Conservation (phyloP, 2,113 vertebrate species). For the Blennius ocellaris region DNA sequence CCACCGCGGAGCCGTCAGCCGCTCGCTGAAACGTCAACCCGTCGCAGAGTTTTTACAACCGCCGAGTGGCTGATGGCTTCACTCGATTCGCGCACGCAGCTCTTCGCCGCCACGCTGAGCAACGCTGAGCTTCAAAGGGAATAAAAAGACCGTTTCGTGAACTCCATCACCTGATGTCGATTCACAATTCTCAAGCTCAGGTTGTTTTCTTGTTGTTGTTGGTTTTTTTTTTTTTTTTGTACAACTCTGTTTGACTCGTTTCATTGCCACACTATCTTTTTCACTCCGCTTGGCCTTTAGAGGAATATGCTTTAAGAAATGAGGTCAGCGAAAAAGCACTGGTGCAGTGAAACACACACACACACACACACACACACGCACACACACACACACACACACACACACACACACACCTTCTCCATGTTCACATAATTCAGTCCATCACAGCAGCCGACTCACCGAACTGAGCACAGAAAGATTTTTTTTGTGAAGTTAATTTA, state of each 20-base stretch:
- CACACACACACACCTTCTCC: constrained; percentile 11
- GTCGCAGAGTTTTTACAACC: constrained; percentile 49
- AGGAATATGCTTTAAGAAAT: constrained; percentile 74
- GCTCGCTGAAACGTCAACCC: constrained; percentile 51
- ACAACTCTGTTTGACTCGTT: constrained; percentile 30
- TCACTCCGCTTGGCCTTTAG: constrained; percentile 55
- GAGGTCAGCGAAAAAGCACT: constrained; percentile 70
- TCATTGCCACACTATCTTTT: constrained; percentile 37
- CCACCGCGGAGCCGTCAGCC: constrained; percentile 58
- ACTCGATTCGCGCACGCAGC: constrained; percentile 29
- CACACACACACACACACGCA: too few species aligned
- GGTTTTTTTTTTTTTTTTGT: not conserved
- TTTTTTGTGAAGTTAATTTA: constrained; percentile 36
- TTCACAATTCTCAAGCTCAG: not conserved
- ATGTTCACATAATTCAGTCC: constrained; percentile 30
- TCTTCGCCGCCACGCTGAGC: constrained; percentile 11
- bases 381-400: too few species aligned
- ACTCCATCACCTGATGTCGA: not conserved
- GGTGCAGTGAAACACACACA: constrained; percentile 58
- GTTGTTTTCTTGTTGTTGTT: too few species aligned
- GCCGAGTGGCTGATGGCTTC: constrained; percentile 46
- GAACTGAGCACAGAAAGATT: constrained; percentile 18
- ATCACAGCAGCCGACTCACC: not conserved
- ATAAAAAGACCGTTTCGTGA: not conserved
- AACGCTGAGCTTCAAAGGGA: constrained; percentile 6